Conservation (phyloP, 2,797 vertebrate genomes). For the Zenarchopterus dispar region DNA sequence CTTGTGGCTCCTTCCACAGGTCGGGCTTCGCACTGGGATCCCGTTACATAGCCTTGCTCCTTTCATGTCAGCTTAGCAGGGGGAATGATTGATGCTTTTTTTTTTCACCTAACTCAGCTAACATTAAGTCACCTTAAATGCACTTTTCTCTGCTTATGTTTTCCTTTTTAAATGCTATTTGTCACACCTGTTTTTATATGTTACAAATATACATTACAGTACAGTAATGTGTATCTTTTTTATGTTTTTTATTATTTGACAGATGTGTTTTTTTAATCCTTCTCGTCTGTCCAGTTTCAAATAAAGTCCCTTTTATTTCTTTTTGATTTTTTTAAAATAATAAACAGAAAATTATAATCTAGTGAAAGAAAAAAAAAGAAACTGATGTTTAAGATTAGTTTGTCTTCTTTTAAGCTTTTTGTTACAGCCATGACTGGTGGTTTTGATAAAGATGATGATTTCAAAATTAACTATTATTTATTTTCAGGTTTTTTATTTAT, state of each 20-base stretch:
- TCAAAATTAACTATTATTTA: too few relatives aligned
- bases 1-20: conserved; percentile 36
- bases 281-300: neutral
- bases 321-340: neutral
- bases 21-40: conserved; percentile 33
- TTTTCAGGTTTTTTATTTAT: too few relatives aligned
- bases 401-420: neutral
- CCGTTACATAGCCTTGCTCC: conserved; percentile 39
- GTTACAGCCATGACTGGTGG: too few relatives aligned
- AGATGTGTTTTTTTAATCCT: conserved; percentile 29
- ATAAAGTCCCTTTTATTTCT: neutral
- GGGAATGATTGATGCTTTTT: conserved; percentile 53
- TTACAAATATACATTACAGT: conserved; percentile 12
- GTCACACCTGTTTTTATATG: neutral
- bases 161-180: conserved; percentile 13
- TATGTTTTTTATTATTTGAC: conserved; percentile 50
- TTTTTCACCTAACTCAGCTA: conserved; percentile 71
- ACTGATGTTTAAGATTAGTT: too few relatives aligned
- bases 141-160: conserved; percentile 30
- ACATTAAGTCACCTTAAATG: conserved; percentile 76
- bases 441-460: too few relatives aligned
- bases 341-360: too few relatives aligned
- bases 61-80: conserved; percentile 30
- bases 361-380: too few relatives aligned
- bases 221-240: conserved; percentile 35